Percentiles rank a stretch among this genome's conserved stretches.
These are phyloP conservation scores for Protophormia terraenovae DNA, from an alignment of 2,888 invertebrate genomes.

Conservation along the genomic window DNA sequence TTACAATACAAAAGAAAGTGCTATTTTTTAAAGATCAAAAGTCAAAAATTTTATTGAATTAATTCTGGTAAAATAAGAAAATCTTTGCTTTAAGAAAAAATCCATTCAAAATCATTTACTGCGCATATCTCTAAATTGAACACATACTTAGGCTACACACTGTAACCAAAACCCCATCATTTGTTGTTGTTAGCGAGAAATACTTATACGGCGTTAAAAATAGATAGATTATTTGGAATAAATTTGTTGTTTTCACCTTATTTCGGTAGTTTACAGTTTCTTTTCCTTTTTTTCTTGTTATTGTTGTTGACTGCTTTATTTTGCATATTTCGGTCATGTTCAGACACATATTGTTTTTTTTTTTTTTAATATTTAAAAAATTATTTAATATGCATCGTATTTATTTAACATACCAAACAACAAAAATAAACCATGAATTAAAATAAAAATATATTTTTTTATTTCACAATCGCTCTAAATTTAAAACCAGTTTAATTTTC, in stretches of 20 bases:
- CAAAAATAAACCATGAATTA: neutral
- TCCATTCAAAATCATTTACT: neutral
- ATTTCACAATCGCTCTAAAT: slow-evolving; percentile 31
- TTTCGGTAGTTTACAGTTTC: neutral
- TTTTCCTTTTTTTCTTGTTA: neutral
- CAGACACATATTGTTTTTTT: slow-evolving; percentile 17
- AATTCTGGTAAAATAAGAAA: no score
- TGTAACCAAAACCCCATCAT: neutral
- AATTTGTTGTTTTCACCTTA: neutral
- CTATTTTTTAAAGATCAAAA: no score
- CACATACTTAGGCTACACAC: neutral
- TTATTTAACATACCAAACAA: neutral
- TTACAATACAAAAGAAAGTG: no score
- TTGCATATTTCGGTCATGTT: slow-evolving; percentile 53
- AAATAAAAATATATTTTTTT: neutral
- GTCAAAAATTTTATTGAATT: no score
- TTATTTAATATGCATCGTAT: slow-evolving; percentile 1
- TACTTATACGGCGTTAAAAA: neutral
- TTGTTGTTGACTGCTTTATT: slow-evolving; percentile 13
- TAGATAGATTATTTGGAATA: neutral
- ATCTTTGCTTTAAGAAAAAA: no score
- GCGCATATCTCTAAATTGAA: neutral
- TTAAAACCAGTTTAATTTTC: slow-evolving; percentile 30
- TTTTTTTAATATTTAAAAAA: neutral
- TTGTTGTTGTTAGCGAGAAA: neutral